Percentiles rank a stretch among this genome's conserved stretches.
These are phyloP conservation scores for Piezodorus guildinii DNA, from an alignment of 1,140 invertebrate genomes.

Conservation along the genomic window DNA sequence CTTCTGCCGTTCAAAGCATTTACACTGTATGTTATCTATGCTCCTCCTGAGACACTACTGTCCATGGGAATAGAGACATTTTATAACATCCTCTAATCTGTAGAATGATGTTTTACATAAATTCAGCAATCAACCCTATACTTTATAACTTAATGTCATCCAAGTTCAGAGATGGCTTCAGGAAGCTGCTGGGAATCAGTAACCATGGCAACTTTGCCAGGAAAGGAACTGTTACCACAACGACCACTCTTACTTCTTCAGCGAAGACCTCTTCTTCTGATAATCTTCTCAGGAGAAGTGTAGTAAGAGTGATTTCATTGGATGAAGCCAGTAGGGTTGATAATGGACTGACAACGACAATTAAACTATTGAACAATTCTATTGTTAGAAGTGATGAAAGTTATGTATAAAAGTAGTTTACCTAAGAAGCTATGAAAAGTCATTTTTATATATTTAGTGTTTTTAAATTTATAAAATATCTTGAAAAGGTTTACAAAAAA, in stretches of 20 bases:
- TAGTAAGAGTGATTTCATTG: constrained; percentile 20
- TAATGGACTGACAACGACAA: constrained; percentile 14
- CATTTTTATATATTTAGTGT: too few relatives aligned
- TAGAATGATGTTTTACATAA: constrained; percentile 75
- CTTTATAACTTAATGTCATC: constrained; percentile 85
- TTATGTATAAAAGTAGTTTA: constrained; percentile 17
- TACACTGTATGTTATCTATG: constrained; percentile 71
- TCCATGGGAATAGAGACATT: constrained; percentile 60
- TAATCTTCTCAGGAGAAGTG: constrained; percentile 18
- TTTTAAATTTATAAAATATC: too few relatives aligned
- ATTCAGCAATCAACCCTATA: constrained; percentile 82
- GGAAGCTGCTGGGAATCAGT: constrained; percentile 37
- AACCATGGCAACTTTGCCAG: constrained; percentile 18
- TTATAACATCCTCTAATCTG: constrained; percentile 78
- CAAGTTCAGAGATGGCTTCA: constrained; percentile 75
- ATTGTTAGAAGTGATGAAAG: constrained; percentile 21
- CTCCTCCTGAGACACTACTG: constrained; percentile 49
- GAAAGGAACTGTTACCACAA: constrained; percentile 27
- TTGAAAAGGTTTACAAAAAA: not conserved
- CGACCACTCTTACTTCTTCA: constrained; percentile 20
- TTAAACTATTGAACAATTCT: constrained; percentile 17
- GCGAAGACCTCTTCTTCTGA: constrained; percentile 13
- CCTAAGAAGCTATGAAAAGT: too few relatives aligned
- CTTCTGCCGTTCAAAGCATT: constrained; percentile 75
- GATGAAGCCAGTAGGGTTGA: constrained; percentile 21